phyloP scores from a whole-genome alignment of 1,140 invertebrate species.

The Wasmannia auropunctata region DNA sequence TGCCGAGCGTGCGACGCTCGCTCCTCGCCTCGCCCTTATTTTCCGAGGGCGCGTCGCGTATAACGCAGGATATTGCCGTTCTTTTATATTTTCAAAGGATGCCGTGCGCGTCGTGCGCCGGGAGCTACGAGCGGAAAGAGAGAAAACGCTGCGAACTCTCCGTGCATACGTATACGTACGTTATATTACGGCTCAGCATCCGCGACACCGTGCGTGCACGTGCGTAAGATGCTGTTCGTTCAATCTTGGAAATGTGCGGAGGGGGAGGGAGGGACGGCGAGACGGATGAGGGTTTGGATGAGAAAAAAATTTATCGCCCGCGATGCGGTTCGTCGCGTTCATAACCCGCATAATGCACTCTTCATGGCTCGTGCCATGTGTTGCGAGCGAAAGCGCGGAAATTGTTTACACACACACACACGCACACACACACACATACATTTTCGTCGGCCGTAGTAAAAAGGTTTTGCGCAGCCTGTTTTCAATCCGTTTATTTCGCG shows the following conservation, averaged over 20 bases:
- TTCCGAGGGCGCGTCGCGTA: slow-evolving; percentile 50
- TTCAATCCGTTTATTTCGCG: slow-evolving; percentile 12
- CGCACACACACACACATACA: slow-evolving; percentile 21
- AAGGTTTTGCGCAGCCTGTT: background rate
- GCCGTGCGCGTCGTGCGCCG: slow-evolving; percentile 14
- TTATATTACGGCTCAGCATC: slow-evolving; percentile 46
- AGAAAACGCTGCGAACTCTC: background rate
- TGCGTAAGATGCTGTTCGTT: slow-evolving; percentile 13
- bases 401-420: slow-evolving; percentile 62
- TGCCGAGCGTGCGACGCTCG: slow-evolving; percentile 61
- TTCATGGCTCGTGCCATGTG: slow-evolving; percentile 2
- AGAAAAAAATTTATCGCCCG: slow-evolving; percentile 58
- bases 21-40: slow-evolving; percentile 66
- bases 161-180: background rate
- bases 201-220: background rate
- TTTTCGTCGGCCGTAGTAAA: slow-evolving; percentile 34
- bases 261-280: background rate
- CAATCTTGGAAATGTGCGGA: background rate
- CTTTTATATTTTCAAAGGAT: slow-evolving; percentile 72
- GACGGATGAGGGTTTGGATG: background rate
- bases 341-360: slow-evolving; percentile 57
- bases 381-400: slow-evolving; percentile 44
- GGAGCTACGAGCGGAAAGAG: slow-evolving; percentile 39
- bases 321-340: slow-evolving; percentile 26
- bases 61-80: slow-evolving; percentile 66